Conservation (phyloP, 2,113 vertebrate species). For the Lanius collurio region DNA sequence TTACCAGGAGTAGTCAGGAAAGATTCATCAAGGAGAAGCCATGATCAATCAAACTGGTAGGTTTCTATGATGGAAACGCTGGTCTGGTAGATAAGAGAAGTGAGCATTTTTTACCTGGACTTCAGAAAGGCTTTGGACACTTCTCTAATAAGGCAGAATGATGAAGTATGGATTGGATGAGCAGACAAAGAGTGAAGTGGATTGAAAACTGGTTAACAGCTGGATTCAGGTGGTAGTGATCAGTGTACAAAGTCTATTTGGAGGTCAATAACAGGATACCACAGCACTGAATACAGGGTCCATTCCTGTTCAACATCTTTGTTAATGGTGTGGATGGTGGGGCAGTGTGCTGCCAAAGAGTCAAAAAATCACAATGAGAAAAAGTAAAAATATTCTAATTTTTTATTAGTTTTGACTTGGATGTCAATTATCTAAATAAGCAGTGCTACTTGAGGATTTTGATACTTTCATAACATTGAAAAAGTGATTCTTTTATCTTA, state of each 20-base stretch:
- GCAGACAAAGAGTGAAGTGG: not conserved
- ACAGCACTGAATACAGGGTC: not conserved
- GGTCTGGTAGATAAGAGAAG: not conserved
- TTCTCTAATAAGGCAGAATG: not conserved
- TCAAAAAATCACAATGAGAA: not conserved
- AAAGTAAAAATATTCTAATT: not conserved
- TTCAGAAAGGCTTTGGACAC: not conserved
- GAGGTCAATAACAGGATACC: not conserved
- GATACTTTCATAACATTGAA: not conserved
- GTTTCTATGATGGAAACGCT: not conserved
- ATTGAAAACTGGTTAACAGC: not conserved
- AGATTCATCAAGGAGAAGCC: not conserved
- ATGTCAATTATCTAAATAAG: not conserved
- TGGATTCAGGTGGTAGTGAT: not conserved
- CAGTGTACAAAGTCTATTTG: not conserved
- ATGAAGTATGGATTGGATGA: not conserved
- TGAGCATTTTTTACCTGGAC: not conserved
- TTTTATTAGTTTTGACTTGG: not conserved
- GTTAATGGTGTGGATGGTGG: not conserved
- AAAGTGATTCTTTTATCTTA: not conserved
- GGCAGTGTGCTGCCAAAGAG: not conserved
- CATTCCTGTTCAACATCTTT: not conserved
- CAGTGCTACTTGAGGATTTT: not conserved
- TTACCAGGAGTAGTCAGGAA: not conserved
- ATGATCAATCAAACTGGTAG: not conserved